Evolutionary conservation across 2,888 invertebrate species (phyloP).

Genomic region (Empis stercorea): DNA sequence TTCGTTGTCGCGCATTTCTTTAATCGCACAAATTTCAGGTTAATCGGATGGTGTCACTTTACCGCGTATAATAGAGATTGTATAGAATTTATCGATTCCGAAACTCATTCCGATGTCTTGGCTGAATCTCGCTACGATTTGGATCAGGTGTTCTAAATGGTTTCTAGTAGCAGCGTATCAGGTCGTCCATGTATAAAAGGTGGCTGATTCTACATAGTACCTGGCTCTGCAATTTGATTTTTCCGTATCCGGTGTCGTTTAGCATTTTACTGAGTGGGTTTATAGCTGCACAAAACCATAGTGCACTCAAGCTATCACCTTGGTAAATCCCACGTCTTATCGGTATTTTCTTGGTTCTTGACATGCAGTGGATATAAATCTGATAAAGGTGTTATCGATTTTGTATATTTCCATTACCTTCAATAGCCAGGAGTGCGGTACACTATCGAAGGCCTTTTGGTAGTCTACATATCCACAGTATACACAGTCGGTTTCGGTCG

Average conservation of each 20-base stretch:
- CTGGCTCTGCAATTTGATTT: background rate
- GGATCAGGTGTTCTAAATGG: conserved; percentile 1
- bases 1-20: no score
- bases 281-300: no score
- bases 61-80: conserved; percentile 5
- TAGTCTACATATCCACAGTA: conserved; percentile 9
- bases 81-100: conserved; percentile 9
- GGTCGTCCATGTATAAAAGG: conserved; percentile 9
- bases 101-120: conserved; percentile 8
- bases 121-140: conserved; percentile 7
- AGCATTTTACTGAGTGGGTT: conserved; percentile 8
- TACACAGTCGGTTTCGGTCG: no score
- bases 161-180: conserved; percentile 7
- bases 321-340: conserved; percentile 10
- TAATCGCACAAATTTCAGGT: no score
- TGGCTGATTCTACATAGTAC: conserved; percentile 1
- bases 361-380: conserved; percentile 1
- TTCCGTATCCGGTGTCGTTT: conserved; percentile 3
- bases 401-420: conserved; percentile 6
- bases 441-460: conserved; percentile 9
- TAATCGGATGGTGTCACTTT: background rate
- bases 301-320: conserved; percentile 6
- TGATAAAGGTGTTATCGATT: conserved; percentile 5
- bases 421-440: conserved; percentile 8
- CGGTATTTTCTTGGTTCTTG: conserved; percentile 4